A percentile compares a stretch with the other conserved stretches of the same genome.
These are phyloP conservation scores for Criorhina ranunculi DNA, from an alignment of 2,888 invertebrate genomes.

Conservation along the genomic window DNA sequence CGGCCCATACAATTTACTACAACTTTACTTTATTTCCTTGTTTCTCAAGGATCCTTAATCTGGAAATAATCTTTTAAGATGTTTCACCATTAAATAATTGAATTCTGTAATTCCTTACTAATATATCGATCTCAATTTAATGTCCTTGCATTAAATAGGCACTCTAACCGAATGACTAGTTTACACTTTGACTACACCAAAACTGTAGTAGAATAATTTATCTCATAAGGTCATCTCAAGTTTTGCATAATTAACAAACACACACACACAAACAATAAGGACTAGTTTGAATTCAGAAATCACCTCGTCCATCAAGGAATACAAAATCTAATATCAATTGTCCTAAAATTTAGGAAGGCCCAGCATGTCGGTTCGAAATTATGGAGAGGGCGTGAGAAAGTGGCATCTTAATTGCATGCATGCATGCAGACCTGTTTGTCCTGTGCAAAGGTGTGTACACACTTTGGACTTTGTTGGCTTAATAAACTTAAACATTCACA, in stretches of 20 bases:
- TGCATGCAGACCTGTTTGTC: constrained; percentile 29
- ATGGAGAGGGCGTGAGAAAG: constrained; percentile 67
- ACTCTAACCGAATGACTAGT: background rate
- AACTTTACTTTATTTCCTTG: no score
- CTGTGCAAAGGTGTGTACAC: constrained; percentile 14
- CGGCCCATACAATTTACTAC: no score
- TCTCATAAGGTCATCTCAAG: constrained; percentile 31
- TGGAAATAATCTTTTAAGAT: no score
- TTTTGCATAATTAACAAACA: constrained; percentile 53
- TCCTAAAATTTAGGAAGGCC: constrained; percentile 28
- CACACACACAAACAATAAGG: background rate
- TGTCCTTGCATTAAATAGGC: background rate
- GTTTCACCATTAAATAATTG: no score
- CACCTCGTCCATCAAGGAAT: constrained; percentile 38
- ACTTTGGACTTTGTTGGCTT: constrained; percentile 47
- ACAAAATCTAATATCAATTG: constrained; percentile 49
- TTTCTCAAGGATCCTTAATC: no score
- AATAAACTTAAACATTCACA: constrained; percentile 59
- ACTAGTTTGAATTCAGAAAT: background rate
- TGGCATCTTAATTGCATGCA: constrained; percentile 69
- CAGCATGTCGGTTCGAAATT: constrained; percentile 47
- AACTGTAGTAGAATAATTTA: constrained; percentile 33
- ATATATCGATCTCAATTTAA: no score
- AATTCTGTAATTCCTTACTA: no score
- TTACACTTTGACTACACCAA: constrained; percentile 31